Conservation (phyloP, 2,797 vertebrate genomes). For the Leptatherina wallacei region DNA sequence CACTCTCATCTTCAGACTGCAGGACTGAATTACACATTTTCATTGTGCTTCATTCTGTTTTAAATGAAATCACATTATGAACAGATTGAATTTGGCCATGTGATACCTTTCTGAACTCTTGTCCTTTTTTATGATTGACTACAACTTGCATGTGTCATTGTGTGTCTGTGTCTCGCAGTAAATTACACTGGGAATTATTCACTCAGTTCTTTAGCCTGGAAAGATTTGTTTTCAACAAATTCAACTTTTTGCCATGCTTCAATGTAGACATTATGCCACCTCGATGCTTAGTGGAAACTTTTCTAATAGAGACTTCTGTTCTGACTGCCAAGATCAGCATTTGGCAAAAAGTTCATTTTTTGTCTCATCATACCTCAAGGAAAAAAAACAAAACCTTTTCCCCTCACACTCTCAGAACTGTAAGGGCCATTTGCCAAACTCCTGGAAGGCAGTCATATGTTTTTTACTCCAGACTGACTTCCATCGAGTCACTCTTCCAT, state of each 20-base stretch:
- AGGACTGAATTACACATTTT: slow-evolving; percentile 10
- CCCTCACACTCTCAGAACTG: slow-evolving; percentile 37
- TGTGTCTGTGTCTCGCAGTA: neutral
- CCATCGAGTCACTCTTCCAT: slow-evolving; percentile 59
- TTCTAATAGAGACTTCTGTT: slow-evolving; percentile 38
- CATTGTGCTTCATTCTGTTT: slow-evolving; percentile 17
- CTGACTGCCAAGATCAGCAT: slow-evolving; percentile 40
- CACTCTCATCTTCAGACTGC: neutral
- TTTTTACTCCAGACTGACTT: slow-evolving; percentile 66
- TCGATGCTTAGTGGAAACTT: slow-evolving; percentile 29
- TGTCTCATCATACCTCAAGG: slow-evolving; percentile 46
- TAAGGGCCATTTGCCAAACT: slow-evolving; percentile 63
- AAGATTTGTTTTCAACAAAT: slow-evolving; percentile 33
- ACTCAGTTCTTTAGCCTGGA: slow-evolving; percentile 22
- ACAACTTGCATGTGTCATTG: slow-evolving; percentile 1
- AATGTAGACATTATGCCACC: slow-evolving; percentile 28
- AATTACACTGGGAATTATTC: slow-evolving; percentile 7
- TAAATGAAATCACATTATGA: slow-evolving; percentile 5
- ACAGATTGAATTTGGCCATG: slow-evolving; percentile 19
- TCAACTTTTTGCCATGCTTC: slow-evolving; percentile 25
- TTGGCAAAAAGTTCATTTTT: slow-evolving; percentile 48
- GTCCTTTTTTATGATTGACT: slow-evolving; percentile 12
- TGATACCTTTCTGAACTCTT: slow-evolving; percentile 30
- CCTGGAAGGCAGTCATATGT: slow-evolving; percentile 56
- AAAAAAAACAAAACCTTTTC: slow-evolving; percentile 15